Percentiles rank a stretch among this genome's conserved stretches.
Conservation (phyloP, 2,888 invertebrate species). For the Aromia moschata region DNA sequence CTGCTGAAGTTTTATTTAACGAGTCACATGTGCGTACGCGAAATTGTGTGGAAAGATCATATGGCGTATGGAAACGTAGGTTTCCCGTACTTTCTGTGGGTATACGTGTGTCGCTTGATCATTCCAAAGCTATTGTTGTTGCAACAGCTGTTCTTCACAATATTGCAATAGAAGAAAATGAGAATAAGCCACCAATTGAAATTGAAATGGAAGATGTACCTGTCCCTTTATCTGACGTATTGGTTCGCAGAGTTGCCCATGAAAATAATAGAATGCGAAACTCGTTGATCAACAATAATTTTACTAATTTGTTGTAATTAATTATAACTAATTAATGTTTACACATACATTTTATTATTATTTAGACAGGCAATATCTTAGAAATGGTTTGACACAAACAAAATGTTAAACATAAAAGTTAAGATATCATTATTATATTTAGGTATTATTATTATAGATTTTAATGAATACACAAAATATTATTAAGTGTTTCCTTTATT, state of each 20-base stretch:
- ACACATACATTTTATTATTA: neutral
- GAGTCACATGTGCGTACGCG: neutral
- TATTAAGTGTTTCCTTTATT: neutral
- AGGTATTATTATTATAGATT: too few species aligned
- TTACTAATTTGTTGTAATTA: neutral
- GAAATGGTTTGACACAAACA: neutral
- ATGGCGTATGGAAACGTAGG: constrained; percentile 1
- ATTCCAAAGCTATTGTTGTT: neutral
- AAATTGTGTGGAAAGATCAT: neutral
- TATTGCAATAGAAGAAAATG: constrained; percentile 1
- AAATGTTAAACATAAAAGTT: neutral
- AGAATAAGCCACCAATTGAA: neutral
- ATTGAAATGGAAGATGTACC: neutral
- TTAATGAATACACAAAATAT: too few species aligned
- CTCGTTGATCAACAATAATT: neutral
- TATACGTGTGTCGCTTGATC: neutral
- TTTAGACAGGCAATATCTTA: too few species aligned
- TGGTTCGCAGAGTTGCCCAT: neutral
- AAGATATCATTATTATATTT: too few species aligned
- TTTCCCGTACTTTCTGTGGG: neutral
- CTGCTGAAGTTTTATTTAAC: neutral
- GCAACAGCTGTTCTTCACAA: neutral
- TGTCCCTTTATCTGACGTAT: neutral
- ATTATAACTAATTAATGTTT: neutral
- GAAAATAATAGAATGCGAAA: neutral